Evolutionary conservation across 2,113 vertebrate species (phyloP), one percentile per base, ranked within the genome.

Genomic region (Cavia porcellus): DNA sequence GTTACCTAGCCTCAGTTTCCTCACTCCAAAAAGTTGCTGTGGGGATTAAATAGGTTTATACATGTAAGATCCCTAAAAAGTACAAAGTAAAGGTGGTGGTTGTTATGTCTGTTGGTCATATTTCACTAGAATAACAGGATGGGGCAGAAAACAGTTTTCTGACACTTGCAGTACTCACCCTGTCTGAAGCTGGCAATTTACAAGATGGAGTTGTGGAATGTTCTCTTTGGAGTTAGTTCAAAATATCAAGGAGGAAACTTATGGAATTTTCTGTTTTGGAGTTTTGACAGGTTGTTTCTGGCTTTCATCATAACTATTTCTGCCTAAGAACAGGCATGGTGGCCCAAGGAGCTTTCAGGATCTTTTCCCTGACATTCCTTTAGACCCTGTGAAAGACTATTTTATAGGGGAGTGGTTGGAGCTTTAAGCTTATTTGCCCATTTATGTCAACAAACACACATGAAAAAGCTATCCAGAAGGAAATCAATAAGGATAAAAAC

Each of bases 391-490:
- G 77, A 82, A 89, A 95, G 45, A 91, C 6, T 64, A 92, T 5
- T 28, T 93, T 90, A 0, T 50, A 82, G 10, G 24, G 4, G 1
- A 72, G 5, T 86, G 30, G 9, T 88, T 91, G 88, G 62, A 57
- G 1, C 86, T 90, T 92, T 61, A 32, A n/a, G 82, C n/a, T 17
- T 82, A 79, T 82, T 70, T 64, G 0, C 24, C 77, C 1, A 32
- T 61, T 47, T 85, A 88, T 92, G 86, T 45, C n/a, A 88, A 72
- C 13, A 94, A 90, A 92, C 19, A 82, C 32, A 96, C 87, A 70
- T 74, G 47, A 94, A 75, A 90, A 14, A 72, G 11, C 19, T 86
- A 70, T 72, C 32, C 2, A 66, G 47, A 96, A 95, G 59, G 35
- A 96, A n/a, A 92, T n/a, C 28, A 72, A 5, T 64, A 10, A 5